Percentiles rank a stretch among this genome's conserved stretches.
phyloP scores from a whole-genome alignment of 2,888 invertebrate genomes.

The Furcula furcula region DNA sequence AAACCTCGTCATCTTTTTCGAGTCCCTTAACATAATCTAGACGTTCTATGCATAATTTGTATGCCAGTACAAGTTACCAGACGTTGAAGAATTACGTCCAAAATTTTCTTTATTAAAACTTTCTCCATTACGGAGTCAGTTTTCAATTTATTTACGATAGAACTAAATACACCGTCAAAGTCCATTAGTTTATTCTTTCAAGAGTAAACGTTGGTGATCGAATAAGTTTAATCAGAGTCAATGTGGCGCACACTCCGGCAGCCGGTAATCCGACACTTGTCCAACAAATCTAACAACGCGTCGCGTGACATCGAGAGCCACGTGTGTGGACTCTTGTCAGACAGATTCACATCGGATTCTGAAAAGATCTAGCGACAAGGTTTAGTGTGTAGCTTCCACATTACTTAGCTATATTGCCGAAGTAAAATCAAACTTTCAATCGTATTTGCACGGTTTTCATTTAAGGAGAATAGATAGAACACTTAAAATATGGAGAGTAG shows the following conservation, averaged over 20 bases:
- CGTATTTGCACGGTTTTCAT: too few relatives aligned
- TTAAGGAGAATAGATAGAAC: too few relatives aligned
- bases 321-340: constrained; percentile 31
- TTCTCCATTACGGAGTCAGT: constrained; percentile 17
- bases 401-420: too few relatives aligned
- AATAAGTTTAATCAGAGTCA: constrained; percentile 49
- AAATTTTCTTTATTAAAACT: constrained; percentile 18
- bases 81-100: constrained; percentile 4
- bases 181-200: constrained; percentile 40
- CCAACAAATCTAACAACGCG: constrained; percentile 52
- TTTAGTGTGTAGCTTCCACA: too few relatives aligned
- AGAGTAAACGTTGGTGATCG: constrained; percentile 33
- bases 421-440: too few relatives aligned
- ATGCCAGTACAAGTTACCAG: constrained; percentile 15
- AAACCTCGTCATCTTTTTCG: background rate
- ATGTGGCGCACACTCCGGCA: constrained; percentile 29
- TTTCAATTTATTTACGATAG: constrained; percentile 18
- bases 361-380: constrained; percentile 6
- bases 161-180: constrained; percentile 33
- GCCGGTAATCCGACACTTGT: constrained; percentile 54
- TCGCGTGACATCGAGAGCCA: constrained; percentile 43
- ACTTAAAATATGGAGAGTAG: too few relatives aligned
- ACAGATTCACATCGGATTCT: constrained; percentile 12
- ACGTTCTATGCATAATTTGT: constrained; percentile 5
- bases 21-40: background rate